Base-by-base conservation (phyloP, 2,113 vertebrate species). In the Leucopsar rothschildi region DNA sequence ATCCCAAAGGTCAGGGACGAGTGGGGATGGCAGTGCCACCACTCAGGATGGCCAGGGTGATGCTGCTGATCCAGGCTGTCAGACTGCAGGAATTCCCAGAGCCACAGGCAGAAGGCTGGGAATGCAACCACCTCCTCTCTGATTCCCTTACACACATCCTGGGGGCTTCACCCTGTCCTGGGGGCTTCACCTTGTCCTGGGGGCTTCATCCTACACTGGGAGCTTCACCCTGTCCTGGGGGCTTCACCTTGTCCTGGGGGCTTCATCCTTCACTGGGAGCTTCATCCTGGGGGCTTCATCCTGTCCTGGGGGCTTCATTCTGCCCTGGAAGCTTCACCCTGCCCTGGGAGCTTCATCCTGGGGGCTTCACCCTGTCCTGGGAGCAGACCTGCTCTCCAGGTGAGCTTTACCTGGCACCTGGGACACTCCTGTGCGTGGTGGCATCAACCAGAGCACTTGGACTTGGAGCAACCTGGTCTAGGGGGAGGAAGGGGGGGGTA, bases 401-500 rank as follows among this genome's bases (percentile, higher is more conserved):
- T 37, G 60, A 0, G 1, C 79, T 45, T 29, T 6, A 50, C 61
- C 68, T 55, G 47, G 76, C 60, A 68, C 15, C 33, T 24, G 75
- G 49, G 52, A 66, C 55, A 19, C 42, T 85, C 40, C 57, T 6
- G 21, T 8, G 28, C 10, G 5, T 16, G 79, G 6, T 73, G 57
- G 9, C 55, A 53, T 8, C 42, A 52, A 12, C 60, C 50, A 37
- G 15, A 19, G 29, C 33, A 28, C 50, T 29, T 37, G 22, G 39
- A 27, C 40, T 33, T 31, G 47, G 47, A 69, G 31, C 47, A 76
- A 1, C n/a, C 40, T 37, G 79, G 21, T 8, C 19, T 5, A 6
- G 33, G 10, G 55, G 12, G 12, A 52, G 45, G 47, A 39, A 60
- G 22, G 0, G 0, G 0, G 5, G 5, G 4, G 3, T 28, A 35